Evolutionary conservation across 2,888 invertebrate genomes (phyloP).

Genomic region (Orchesellides sinensis): DNA sequence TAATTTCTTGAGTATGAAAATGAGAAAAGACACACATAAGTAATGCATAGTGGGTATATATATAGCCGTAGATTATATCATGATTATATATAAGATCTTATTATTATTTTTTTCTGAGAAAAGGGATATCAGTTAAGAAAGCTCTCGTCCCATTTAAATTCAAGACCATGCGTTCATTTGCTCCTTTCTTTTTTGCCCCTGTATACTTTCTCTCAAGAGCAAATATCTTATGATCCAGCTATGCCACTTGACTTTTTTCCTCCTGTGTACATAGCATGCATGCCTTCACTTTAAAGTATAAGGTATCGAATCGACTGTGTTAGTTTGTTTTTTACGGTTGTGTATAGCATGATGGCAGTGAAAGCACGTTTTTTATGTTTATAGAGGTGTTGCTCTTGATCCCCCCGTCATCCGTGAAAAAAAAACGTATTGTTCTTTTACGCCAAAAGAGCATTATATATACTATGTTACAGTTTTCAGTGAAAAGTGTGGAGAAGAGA

Average conservation of each 20-base stretch:
- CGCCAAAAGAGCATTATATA: too few relatives aligned
- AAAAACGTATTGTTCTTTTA: neutral
- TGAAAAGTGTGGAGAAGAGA: neutral
- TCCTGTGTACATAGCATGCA: too few relatives aligned
- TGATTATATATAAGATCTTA: slow-evolving; percentile 11
- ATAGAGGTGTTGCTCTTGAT: too few relatives aligned
- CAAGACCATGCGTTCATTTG: slow-evolving; percentile 60
- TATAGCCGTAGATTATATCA: slow-evolving; percentile 10
- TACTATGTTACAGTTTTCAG: too few relatives aligned
- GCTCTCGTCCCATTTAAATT: slow-evolving; percentile 65
- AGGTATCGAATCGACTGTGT: too few relatives aligned
- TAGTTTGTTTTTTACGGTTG: too few relatives aligned
- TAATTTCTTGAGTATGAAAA: slow-evolving; percentile 1
- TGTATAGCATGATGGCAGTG: too few relatives aligned
- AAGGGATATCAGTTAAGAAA: slow-evolving; percentile 40
- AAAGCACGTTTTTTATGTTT: too few relatives aligned
- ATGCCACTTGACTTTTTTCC: neutral
- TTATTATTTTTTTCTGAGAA: too few relatives aligned
- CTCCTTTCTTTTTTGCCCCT: slow-evolving; percentile 27
- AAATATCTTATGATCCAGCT: too few relatives aligned
- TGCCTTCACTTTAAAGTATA: too few relatives aligned
- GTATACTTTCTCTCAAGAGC: neutral
- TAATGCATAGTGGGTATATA: neutral
- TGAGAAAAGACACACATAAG: neutral
- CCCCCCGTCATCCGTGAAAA: neutral